Conservation (phyloP, 1,140 invertebrate genomes). For the Scylla paramamosain region DNA sequence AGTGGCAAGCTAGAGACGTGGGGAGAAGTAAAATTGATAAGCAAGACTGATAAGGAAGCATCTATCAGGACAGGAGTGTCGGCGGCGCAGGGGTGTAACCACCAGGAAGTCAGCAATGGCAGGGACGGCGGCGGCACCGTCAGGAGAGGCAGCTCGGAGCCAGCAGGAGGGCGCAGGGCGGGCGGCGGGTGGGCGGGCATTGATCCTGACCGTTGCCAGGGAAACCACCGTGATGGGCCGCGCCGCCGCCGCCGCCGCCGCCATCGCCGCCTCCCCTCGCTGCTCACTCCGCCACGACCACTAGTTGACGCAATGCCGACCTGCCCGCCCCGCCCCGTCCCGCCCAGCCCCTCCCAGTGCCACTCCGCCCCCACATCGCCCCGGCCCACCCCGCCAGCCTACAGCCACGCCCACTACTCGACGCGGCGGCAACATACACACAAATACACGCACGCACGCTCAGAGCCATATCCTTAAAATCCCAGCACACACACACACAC, state of each 20-base stretch:
- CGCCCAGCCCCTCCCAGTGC: not conserved
- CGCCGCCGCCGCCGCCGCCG: conserved; percentile 51
- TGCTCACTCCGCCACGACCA: not conserved
- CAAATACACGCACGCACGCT: conserved; percentile 5
- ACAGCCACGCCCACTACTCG: not conserved
- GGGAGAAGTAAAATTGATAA: too few relatives aligned
- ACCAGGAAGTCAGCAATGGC: not conserved
- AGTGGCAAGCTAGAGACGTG: too few relatives aligned
- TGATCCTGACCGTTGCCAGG: conserved; percentile 66
- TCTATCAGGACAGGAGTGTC: not conserved
- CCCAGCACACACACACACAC: not conserved
- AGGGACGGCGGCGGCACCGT: not conserved
- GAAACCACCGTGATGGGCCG: conserved; percentile 51
- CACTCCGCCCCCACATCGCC: not conserved
- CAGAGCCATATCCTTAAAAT: not conserved
- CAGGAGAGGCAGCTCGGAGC: not conserved
- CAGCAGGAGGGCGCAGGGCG: not conserved
- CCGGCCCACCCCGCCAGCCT: not conserved
- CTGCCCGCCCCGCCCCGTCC: not conserved
- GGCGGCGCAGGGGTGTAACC: not conserved
- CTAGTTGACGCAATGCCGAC: conserved; percentile 65
- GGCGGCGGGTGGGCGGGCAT: conserved; percentile 38
- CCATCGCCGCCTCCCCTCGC: conserved; percentile 1
- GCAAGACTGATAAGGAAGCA: too few relatives aligned
- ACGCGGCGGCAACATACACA: not conserved